phyloP scores from a whole-genome alignment of 1,140 invertebrate genomes.

The Saxidomus purpurata region DNA sequence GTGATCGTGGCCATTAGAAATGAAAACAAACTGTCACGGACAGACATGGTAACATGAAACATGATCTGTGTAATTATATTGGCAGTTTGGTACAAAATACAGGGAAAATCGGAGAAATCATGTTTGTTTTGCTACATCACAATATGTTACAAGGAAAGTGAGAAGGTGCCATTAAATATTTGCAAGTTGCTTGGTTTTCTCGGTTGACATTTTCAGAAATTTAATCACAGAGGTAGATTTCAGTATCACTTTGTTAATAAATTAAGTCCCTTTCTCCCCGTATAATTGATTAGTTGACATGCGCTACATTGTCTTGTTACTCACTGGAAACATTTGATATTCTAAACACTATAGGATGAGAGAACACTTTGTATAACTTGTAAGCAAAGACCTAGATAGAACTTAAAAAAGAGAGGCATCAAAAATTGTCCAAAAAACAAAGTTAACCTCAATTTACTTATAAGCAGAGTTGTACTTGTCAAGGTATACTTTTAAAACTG shows the following conservation, averaged over 20 bases:
- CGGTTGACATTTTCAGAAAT: neutral
- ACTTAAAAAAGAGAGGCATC: no score
- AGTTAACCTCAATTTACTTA: no score
- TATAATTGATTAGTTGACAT: no score
- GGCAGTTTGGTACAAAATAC: neutral
- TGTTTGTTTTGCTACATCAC: neutral
- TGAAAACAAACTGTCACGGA: slow-evolving; percentile 44
- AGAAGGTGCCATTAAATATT: neutral
- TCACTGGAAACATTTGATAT: no score
- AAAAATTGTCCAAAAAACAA: no score
- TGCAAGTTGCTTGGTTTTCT: neutral
- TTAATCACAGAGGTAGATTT: neutral
- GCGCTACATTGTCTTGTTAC: no score
- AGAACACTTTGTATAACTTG: no score
- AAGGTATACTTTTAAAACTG: no score
- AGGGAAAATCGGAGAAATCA: neutral
- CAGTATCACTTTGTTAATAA: neutral
- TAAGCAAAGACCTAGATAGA: no score
- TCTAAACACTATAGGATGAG: no score
- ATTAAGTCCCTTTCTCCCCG: neutral
- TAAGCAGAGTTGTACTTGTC: no score
- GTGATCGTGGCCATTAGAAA: slow-evolving; percentile 5
- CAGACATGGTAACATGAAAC: slow-evolving; percentile 8
- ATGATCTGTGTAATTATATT: slow-evolving; percentile 13
- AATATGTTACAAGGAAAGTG: slow-evolving; percentile 5